phyloP scores from a whole-genome alignment of 2,888 invertebrate genomes.

The Stenotaenia linearis region DNA sequence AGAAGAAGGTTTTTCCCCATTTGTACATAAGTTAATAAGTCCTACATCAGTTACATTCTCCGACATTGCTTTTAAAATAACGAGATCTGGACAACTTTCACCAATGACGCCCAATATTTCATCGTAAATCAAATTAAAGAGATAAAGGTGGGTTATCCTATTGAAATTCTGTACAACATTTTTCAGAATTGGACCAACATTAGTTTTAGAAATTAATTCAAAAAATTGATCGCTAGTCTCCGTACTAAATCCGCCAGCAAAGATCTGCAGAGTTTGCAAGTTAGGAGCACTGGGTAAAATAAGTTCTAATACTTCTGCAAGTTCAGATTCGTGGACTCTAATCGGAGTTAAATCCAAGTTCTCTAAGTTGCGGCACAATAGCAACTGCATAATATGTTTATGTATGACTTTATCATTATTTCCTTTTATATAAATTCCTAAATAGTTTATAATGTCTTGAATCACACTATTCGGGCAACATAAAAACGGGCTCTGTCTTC shows the following conservation, averaged over 20 bases:
- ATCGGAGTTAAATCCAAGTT: constrained; percentile 9
- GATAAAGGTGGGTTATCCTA: constrained; percentile 4
- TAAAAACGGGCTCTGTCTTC: background rate
- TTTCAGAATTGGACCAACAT: background rate
- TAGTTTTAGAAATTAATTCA: background rate
- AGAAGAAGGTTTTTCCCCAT: background rate
- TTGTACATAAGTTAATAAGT: background rate
- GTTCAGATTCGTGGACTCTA: constrained; percentile 10
- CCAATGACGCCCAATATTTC: constrained; percentile 5
- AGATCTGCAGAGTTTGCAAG: background rate
- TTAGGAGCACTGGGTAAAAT: background rate
- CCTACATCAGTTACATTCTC: constrained; percentile 10
- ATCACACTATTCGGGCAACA: background rate
- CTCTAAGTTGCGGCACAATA: constrained; percentile 5
- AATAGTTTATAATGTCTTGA: constrained; percentile 3
- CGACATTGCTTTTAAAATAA: background rate
- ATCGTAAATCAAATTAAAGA: constrained; percentile 19
- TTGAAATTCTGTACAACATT: background rate
- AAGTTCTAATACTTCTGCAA: background rate
- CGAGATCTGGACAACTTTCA: background rate
- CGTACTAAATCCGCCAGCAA: background rate
- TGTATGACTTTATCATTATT: background rate
- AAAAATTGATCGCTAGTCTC: background rate
- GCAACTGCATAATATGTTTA: constrained; percentile 20
- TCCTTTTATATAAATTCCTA: background rate